Base-by-base conservation (phyloP, 2,888 invertebrate genomes). In the Drosophila prolongata region DNA sequence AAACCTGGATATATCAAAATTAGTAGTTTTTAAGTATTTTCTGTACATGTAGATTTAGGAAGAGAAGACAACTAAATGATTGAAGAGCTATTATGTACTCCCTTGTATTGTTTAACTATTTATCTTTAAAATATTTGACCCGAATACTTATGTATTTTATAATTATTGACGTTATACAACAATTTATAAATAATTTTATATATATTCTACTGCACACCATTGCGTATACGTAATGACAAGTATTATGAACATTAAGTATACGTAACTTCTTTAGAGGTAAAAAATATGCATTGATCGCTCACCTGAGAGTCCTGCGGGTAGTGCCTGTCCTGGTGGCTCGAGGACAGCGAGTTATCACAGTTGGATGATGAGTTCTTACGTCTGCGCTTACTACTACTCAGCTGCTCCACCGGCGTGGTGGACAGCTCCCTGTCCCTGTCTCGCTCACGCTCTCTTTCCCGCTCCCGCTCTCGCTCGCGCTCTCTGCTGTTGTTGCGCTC, bases 251-350 rank as follows among this genome's bases (percentile, higher is more conserved):
- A 40, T 6, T 4, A 61, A 1, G 1, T 9, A 30, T 47, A 30
- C 30, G 30, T 8, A 30, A 30, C 9, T 8, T 6, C 0, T 0
- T 6, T 30, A 30, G 30, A 0, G 8, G 6, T 30, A 0, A 35
- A 35, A 4, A 10, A 35, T 10, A 35, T 11, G 3, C 11, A 11
- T 35, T 10, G 9, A 40, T 30, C 6, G 13, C 84, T 90, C 91
- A 95, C 95, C 94, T 95, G 95, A 93, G 95, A 94, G 93, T 95
- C 95, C 91, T 92, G 92, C 79, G 94, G 93, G 92, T 94, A 93
- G 93, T 94, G 95, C 92, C 95, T 93, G 92, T 95, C 95, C 92
- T 94, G 93, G 90, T 93, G 93, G 90, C 94, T 94, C 90, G 94
- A 93, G 90, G 93, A 93, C 91, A 93, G 92, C 91, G 93, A 93